phyloP scores from a whole-genome alignment of 2,113 vertebrate species.

The Chitala chitala region DNA sequence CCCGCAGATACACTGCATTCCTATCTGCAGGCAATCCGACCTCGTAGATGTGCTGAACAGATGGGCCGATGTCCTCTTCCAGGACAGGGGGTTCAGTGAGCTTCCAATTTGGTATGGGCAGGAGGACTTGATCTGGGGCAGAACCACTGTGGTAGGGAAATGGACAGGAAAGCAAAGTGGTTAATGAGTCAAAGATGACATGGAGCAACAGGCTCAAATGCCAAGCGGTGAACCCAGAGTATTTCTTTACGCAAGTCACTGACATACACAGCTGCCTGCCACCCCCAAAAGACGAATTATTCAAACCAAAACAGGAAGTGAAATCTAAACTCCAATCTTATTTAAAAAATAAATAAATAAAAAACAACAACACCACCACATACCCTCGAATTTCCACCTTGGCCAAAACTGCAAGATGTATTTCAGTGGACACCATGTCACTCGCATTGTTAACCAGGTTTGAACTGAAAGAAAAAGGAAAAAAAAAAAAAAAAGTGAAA shows the following conservation, averaged over 20 bases:
- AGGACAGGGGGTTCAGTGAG: constrained; percentile 62
- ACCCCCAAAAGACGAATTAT: not conserved
- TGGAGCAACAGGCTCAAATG: not conserved
- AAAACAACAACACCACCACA: constrained; percentile 32
- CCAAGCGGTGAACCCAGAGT: no score
- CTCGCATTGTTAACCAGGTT: constrained; percentile 67
- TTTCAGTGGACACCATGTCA: constrained; percentile 55
- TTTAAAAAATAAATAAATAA: not conserved
- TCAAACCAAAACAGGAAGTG: not conserved
- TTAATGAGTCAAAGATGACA: not conserved
- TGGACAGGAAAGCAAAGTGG: not conserved
- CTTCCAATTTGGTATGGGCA: constrained; percentile 76
- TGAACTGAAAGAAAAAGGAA: constrained; percentile 56
- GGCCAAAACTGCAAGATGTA: constrained; percentile 67
- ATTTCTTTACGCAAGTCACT: not conserved
- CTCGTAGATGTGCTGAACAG: constrained; percentile 76
- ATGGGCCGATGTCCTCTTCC: constrained; percentile 73
- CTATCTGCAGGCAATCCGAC: constrained; percentile 36
- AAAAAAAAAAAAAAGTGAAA: not conserved
- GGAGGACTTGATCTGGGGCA: constrained; percentile 72
- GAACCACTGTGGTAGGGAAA: constrained; percentile 61
- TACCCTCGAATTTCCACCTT: constrained; percentile 77
- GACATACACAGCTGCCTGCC: not conserved
- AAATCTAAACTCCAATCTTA: not conserved
- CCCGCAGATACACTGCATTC: not conserved